Base-by-base conservation (phyloP, 1,140 invertebrate genomes). In the Antheraea pernyi region DNA sequence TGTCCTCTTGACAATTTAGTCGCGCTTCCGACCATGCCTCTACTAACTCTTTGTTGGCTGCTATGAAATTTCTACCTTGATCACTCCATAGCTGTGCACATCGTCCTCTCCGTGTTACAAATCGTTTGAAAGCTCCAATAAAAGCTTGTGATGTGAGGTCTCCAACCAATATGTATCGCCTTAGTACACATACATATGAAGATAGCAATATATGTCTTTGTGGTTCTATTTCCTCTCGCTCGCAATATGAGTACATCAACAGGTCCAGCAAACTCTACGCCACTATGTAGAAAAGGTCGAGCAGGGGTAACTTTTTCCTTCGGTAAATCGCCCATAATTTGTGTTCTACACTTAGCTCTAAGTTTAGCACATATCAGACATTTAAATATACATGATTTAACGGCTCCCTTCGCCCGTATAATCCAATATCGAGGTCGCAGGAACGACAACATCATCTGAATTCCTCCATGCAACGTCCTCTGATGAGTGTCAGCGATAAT, bases 11-110 rank as follows among this genome's bases (percentile, higher is more conserved):
- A 70, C 65, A 16, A 42, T 59, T 58, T 73, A 73, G 16, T 64
- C 58, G 3, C 61, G 71, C 58, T 72, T 77, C 11, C 63, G 61
- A 46, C 68, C 68, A n/a, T 60, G 64, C 13, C 69, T 11, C 8
- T n/a, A 13, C 7, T 10, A 76, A 59, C 18, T 76, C 71, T n/a
- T 71, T 73, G 48, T 69, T 63, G 18, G 71, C 63, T 3, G 66
- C 74, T 5, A 76, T 69, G 59, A 76, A 76, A 42, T 73, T 76
- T n/a, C 22, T 42, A 7, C 71, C 75, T 7, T 76, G 59, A 22
- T 73, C 75, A 19, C 75, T 76, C 75, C 71, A 76, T 16, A 76
- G 19, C 18, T 76, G 62, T 13, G n/a, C 19, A 61, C 75, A 73
- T 42, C 66, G 65, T 4, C 71, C 71, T 64, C 74, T 68, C 53